phyloP scores from a whole-genome alignment of 2,113 vertebrate genomes.

The Silurus glanis region DNA sequence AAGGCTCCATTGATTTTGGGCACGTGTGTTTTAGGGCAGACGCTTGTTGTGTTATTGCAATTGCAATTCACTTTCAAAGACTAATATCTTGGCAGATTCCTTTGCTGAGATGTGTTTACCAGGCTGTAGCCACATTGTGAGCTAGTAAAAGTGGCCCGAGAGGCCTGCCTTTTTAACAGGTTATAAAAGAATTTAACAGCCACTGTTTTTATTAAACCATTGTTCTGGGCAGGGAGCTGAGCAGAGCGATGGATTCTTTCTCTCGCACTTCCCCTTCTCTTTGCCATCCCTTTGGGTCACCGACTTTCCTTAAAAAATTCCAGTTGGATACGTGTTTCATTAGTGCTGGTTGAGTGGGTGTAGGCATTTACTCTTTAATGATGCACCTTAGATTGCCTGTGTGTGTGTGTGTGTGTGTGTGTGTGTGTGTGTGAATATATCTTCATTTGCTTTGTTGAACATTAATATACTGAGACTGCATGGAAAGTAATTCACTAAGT shows the following conservation, averaged over 20 bases:
- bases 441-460: conserved; percentile 17
- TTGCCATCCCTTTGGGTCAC: neutral
- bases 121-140: conserved; percentile 19
- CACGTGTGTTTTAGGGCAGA: conserved; percentile 34
- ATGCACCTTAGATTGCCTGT: conserved; percentile 9
- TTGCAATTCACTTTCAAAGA: neutral
- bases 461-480: conserved; percentile 22
- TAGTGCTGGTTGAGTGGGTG: neutral
- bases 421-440: neutral
- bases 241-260: conserved; percentile 12
- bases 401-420: neutral
- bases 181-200: conserved; percentile 41
- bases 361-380: conserved; percentile 34
- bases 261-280: neutral
- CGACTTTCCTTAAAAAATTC: conserved; percentile 28
- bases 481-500: neutral
- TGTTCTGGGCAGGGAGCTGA: conserved; percentile 12
- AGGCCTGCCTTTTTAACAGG: conserved; percentile 19
- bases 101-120: conserved; percentile 26
- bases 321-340: conserved; percentile 1
- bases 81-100: conserved; percentile 26
- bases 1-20: conserved; percentile 52
- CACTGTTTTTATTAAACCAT: conserved; percentile 34
- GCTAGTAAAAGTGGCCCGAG: conserved; percentile 31
- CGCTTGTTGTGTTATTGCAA: conserved; percentile 34